A percentile compares a stretch with the other conserved stretches of the same genome.
phyloP scores from a whole-genome alignment of 2,888 invertebrate genomes.

The Beris morrisii region DNA sequence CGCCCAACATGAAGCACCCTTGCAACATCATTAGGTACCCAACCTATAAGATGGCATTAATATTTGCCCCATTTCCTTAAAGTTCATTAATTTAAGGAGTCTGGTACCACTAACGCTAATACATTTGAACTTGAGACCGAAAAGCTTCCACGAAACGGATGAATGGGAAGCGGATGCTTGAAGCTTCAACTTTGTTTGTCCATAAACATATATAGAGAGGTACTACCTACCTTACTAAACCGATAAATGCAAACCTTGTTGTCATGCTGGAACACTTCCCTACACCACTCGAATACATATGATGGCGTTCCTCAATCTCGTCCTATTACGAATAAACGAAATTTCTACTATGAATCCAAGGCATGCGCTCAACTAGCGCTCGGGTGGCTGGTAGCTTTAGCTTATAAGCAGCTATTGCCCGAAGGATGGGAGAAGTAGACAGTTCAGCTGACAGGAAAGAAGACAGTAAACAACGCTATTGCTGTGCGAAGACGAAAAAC shows the following conservation, averaged over 20 bases:
- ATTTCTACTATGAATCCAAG: conserved; percentile 2
- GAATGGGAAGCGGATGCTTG: conserved; percentile 12
- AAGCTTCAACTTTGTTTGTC: conserved; percentile 2
- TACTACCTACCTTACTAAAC: conserved; percentile 1
- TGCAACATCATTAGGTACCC: no score
- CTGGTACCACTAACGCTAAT: no score
- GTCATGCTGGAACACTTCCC: conserved; percentile 16
- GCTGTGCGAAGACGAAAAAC: not conserved
- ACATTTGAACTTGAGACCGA: conserved; percentile 21
- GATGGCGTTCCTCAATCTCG: conserved; percentile 7
- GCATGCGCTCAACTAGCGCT: conserved; percentile 3
- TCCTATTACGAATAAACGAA: conserved; percentile 13
- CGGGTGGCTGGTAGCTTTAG: not conserved
- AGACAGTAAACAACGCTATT: conserved; percentile 14
- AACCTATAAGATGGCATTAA: no score
- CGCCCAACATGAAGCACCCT: no score
- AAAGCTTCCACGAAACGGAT: conserved; percentile 16
- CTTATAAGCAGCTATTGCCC: no score
- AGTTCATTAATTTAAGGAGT: no score
- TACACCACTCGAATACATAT: conserved; percentile 9
- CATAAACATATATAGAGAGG: not conserved
- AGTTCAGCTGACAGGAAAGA: conserved; percentile 16
- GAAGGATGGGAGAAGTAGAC: not conserved
- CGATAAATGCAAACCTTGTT: conserved; percentile 21
- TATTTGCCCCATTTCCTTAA: no score